Base-by-base conservation (phyloP, 2,113 vertebrate species). In the Tichodroma muraria region DNA sequence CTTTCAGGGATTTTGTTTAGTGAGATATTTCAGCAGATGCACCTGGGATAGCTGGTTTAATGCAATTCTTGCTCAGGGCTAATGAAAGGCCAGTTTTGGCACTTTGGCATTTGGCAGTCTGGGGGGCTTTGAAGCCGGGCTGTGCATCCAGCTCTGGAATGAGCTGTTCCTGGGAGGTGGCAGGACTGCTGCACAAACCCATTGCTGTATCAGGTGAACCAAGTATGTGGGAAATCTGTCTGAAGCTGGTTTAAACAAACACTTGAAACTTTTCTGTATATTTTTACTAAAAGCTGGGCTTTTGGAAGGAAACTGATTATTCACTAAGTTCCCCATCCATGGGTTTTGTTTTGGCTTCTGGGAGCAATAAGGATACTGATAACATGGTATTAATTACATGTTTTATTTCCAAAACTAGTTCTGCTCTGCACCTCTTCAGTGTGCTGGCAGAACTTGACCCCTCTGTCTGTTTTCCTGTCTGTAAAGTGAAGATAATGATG, bases 191-290 rank as follows among this genome's bases (percentile, higher is more conserved):
- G 33, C n/a, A 6, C 3, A 11, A 69, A 8, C 45, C 45, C 30
- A 2, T 2, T 16, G 56, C 33, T 38, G 9, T 2, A 6, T 8
- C 22, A 4, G 47, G 42, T 9, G 31, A 56, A 18, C 77, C 44
- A 11, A 25, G 11, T 17, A 21, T 0, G 0, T 24, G 37, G 31
- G 13, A 66, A 50, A 13, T 21, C 56, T 30, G 10, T 53, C 60
- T 84, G 61, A 18, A 22, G 23, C 8, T 85, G 42, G 1, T 54
- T 91, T 72, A 57, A 78, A 45, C 60, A 42, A 75, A 53, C 8
- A 69, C 57, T 28, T 72, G 35, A 81, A 87, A 16, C 8, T 0
- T 33, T 88, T 69, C 59, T 14, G 15, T 17, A 0, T n/a, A 6
- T 17, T 69, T 82, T 59, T 52, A 60, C 63, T 59, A 27, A 63